A percentile compares a stretch with the other conserved stretches of the same genome.
Evolutionary conservation across 2,113 vertebrate species (phyloP).

Genomic region (Mustela nigripes): DNA sequence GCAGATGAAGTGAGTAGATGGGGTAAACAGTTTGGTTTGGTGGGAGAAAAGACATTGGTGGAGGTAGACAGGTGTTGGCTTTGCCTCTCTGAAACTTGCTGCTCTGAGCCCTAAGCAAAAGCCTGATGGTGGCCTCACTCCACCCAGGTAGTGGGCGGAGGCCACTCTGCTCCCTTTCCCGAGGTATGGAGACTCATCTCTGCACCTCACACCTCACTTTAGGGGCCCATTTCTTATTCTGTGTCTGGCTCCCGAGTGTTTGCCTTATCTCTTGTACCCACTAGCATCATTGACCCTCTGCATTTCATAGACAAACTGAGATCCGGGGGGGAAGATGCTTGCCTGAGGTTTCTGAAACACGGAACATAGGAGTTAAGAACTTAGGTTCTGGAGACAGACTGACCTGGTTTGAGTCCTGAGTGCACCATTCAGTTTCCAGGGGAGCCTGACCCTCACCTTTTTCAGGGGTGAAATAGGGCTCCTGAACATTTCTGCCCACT

Average conservation of each 20-base stretch:
- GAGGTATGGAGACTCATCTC: not conserved
- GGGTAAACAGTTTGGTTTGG: not conserved
- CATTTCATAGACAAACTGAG: not conserved
- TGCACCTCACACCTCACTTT: not conserved
- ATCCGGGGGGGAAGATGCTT: not conserved
- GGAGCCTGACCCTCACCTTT: not conserved
- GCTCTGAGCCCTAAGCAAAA: not conserved
- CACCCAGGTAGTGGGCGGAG: not conserved
- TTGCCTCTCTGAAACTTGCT: not conserved
- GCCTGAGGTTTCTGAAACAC: not conserved
- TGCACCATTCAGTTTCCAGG: not conserved
- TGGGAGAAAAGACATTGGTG: not conserved
- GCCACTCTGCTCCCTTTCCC: not conserved
- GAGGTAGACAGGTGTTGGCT: not conserved
- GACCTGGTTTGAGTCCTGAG: not conserved
- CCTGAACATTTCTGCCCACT: not conserved
- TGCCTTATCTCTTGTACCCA: not conserved
- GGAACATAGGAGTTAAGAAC: not conserved
- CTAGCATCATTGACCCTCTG: not conserved
- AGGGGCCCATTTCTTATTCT: not conserved
- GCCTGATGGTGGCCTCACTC: not conserved
- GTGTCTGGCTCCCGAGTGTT: not conserved
- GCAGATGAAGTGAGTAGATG: not conserved
- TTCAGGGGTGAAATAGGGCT: not conserved
- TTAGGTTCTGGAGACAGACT: not conserved